A percentile compares a stretch with the other conserved stretches of the same genome.
Evolutionary conservation across 2,888 invertebrate species (phyloP).

Genomic region (Serripes groenlandicus): DNA sequence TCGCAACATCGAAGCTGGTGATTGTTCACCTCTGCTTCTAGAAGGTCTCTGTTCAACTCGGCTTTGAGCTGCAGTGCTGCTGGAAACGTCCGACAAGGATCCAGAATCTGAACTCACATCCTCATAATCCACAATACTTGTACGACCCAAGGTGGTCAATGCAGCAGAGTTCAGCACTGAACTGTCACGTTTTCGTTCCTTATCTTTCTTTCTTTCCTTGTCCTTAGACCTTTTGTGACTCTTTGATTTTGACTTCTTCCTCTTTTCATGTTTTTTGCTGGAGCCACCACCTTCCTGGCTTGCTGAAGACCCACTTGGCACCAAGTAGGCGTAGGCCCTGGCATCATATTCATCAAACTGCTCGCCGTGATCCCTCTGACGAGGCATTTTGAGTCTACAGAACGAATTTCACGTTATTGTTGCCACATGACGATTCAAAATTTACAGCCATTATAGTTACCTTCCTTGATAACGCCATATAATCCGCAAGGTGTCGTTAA

Average conservation of each 20-base stretch:
- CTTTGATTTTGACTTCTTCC: conserved; percentile 77
- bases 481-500: conserved; percentile 55
- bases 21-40: conserved; percentile 59
- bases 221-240: conserved; percentile 70
- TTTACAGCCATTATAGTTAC: conserved; percentile 46
- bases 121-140: conserved; percentile 79
- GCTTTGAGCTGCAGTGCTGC: conserved; percentile 49
- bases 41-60: conserved; percentile 1
- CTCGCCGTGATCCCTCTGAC: conserved; percentile 63
- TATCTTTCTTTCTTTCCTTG: conserved; percentile 54
- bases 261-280: conserved; percentile 64
- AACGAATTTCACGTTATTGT: conserved; percentile 5
- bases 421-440: conserved; percentile 65
- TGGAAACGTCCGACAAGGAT: conserved; percentile 67
- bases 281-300: conserved; percentile 22
- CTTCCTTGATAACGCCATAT: conserved; percentile 52
- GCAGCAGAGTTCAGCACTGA: conserved; percentile 45
- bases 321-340: conserved; percentile 79
- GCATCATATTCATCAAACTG: conserved; percentile 82
- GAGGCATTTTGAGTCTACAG: conserved; percentile 63
- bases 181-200: conserved; percentile 45
- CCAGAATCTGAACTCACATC: conserved; percentile 83
- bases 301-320: conserved; percentile 62
- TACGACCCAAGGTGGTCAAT: conserved; percentile 58
- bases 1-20: conserved; percentile 73